A percentile compares a stretch with the other conserved stretches of the same genome.
phyloP scores from a whole-genome alignment of 2,888 invertebrate species.

The Acleris holmiana region DNA sequence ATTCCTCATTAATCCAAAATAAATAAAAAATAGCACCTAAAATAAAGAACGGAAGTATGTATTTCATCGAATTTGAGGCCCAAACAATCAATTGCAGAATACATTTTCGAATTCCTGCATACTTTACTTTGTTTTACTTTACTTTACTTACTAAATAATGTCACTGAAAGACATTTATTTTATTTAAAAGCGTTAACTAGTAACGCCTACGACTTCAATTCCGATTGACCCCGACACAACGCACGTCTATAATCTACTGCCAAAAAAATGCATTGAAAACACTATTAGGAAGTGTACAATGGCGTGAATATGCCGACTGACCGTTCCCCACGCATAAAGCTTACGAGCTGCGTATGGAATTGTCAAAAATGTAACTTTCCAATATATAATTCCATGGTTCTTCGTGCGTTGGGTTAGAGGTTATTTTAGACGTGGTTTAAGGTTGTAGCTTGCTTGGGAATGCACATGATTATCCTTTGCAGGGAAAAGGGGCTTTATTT shows the following conservation, averaged over 20 bases:
- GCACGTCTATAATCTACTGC: slow-evolving; percentile 33
- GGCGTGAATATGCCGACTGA: slow-evolving; percentile 59
- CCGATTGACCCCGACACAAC: neutral
- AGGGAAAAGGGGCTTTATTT: slow-evolving; percentile 64
- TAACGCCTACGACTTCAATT: neutral
- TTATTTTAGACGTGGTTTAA: slow-evolving; percentile 13
- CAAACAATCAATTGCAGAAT: too few relatives aligned
- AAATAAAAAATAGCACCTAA: too few relatives aligned
- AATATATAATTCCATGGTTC: slow-evolving; percentile 19
- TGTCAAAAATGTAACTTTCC: slow-evolving; percentile 42
- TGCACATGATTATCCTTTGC: slow-evolving; percentile 58
- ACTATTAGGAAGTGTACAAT: slow-evolving; percentile 55
- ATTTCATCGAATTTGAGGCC: too few relatives aligned
- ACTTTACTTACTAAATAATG: too few relatives aligned
- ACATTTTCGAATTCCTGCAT: too few relatives aligned
- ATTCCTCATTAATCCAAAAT: too few relatives aligned
- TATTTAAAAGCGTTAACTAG: too few relatives aligned
- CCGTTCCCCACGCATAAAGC: slow-evolving; percentile 59
- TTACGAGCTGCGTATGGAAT: slow-evolving; percentile 47
- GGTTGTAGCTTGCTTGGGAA: slow-evolving; percentile 38
- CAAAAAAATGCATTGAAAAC: slow-evolving; percentile 44
- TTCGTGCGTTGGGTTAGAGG: slow-evolving; percentile 5
- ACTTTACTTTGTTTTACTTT: too few relatives aligned
- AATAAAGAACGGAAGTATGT: too few relatives aligned
- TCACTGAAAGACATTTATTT: too few relatives aligned